Base-by-base conservation (phyloP, 2,113 vertebrate species). In the Felis chaus region DNA sequence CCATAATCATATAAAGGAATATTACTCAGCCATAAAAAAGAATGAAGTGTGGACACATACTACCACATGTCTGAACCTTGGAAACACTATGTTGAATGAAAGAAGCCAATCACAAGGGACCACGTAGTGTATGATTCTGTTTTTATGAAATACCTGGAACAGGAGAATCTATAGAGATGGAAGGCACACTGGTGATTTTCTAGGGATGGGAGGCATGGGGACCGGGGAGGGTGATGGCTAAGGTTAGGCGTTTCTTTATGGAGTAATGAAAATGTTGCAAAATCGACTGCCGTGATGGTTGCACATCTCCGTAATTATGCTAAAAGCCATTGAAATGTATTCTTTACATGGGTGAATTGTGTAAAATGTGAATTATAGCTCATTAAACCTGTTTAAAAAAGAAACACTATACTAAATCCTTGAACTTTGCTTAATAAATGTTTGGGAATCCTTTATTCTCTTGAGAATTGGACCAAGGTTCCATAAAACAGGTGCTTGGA, bases 301-400 rank as follows among this genome's bases (percentile, higher is more conserved):
- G 36, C 12, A 10, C 31, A 91, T 91, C 27, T 91, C 91, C 73
- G 19, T 68, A 86, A 93, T 93, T 91, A 69, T 36, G 65, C 48
- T 89, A 68, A 95, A 96, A 94, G 33, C 65, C 92, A 86, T 18
- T 53, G 93, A 91, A 69, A 55, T 89, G 66, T 53, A 93, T 53
- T 74, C 25, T 92, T 94, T 55, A 94, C 91, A 68, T 74, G 65
- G 41, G 18, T 90, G 63, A 91, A 73, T 78, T 94, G 19, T 82
- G 94, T 27, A 16, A 36, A 74, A 90, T 85, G 18, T 57, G 19
- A 92, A 66, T 95, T 68, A 27, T 84, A 89, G 86, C 83, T 95
- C n/a, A 93, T 79, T 61, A 89, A 88, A 69, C 7, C 27, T 81
- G 8, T 53, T 57, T 48, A 68, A 79, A 69, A 71, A 41, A 31